Conservation (phyloP, 2,797 vertebrate genomes). For the Gymnopithys bicolor region DNA sequence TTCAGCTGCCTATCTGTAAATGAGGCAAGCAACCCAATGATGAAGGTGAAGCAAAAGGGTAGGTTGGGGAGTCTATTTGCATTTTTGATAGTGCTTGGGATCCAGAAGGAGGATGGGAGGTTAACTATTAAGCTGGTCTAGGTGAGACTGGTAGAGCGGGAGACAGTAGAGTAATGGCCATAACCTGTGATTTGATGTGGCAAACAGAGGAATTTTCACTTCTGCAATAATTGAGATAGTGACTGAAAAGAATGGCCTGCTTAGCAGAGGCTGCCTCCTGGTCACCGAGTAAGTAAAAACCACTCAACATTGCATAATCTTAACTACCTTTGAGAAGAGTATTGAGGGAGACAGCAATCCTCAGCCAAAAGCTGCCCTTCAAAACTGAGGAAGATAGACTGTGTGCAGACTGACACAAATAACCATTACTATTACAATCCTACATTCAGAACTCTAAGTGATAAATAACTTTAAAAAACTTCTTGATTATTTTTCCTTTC, state of each 20-base stretch:
- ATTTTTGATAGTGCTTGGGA: background rate
- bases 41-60: background rate
- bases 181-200: background rate
- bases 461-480: background rate
- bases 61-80: background rate
- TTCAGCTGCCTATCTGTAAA: constrained; percentile 31
- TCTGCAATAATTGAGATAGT: background rate
- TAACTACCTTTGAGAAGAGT: background rate
- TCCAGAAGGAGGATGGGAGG: background rate
- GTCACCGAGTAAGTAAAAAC: background rate
- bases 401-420: background rate
- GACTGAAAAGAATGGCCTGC: background rate
- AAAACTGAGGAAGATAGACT: background rate
- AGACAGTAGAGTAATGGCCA: background rate
- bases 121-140: background rate
- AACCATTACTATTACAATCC: background rate
- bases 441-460: background rate
- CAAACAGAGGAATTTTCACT: background rate
- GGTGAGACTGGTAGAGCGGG: background rate
- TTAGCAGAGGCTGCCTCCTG: background rate
- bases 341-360: background rate
- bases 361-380: background rate
- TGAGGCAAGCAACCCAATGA: background rate
- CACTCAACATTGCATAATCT: background rate
- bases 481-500: no score